Evolutionary conservation across 2,797 vertebrate genomes (phyloP).

Genomic region (Phoebastria nigripes): DNA sequence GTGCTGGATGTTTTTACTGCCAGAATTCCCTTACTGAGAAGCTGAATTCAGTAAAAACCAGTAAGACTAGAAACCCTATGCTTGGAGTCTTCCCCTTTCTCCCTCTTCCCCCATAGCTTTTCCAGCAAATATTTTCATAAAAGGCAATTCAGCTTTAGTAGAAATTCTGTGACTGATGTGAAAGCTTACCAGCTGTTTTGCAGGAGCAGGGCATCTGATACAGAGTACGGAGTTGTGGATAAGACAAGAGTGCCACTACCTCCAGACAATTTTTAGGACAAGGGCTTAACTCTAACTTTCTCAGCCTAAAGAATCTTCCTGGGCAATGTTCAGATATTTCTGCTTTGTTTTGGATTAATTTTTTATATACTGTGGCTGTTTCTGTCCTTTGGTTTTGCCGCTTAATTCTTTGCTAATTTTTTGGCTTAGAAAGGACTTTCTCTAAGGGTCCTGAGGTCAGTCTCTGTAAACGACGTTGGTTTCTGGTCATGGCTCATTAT

Average conservation of each 20-base stretch:
- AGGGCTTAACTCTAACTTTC: neutral
- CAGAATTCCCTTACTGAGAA: neutral
- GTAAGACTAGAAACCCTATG: neutral
- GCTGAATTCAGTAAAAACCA: neutral
- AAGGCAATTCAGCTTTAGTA: neutral
- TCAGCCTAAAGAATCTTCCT: neutral
- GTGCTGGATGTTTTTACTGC: neutral
- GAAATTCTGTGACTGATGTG: neutral
- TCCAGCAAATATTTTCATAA: neutral
- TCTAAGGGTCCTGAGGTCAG: neutral
- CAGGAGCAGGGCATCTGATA: neutral
- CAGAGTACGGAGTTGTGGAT: fast-evolving
- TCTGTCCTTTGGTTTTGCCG: neutral
- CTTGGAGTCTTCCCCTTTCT: neutral
- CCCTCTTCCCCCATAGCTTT: neutral
- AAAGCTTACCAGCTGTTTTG: neutral
- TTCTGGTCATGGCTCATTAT: neutral
- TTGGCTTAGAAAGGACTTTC: neutral
- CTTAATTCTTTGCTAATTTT: neutral
- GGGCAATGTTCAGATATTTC: neutral
- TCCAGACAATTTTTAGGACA: neutral
- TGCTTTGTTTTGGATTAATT: neutral
- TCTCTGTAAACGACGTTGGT: fast-evolving
- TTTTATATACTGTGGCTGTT: neutral
- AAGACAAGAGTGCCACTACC: neutral